phyloP scores from a whole-genome alignment of 2,797 vertebrate species.

The Enteromius paludinosus region DNA sequence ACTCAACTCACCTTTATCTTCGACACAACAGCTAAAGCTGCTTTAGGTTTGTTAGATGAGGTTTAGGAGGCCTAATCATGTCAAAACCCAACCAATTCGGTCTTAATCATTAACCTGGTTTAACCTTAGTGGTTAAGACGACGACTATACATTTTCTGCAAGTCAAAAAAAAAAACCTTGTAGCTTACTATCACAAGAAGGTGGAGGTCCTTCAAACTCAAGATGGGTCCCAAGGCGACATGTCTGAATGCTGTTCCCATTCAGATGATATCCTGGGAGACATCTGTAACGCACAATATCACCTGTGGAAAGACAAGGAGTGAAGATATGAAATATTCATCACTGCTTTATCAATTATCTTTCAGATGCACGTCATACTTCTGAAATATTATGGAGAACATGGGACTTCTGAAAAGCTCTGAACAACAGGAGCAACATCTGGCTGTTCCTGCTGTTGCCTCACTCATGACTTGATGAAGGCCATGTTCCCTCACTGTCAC shows the following conservation, averaged over 20 bases:
- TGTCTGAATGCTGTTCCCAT: constrained; percentile 90
- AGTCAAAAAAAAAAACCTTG: background rate
- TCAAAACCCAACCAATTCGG: background rate
- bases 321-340: constrained; percentile 26
- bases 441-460: constrained; percentile 33
- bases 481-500: constrained; percentile 40
- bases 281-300: constrained; percentile 94
- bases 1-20: background rate
- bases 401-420: constrained; percentile 28
- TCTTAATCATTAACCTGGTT: background rate
- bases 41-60: constrained; percentile 2
- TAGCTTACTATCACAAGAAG: constrained; percentile 92
- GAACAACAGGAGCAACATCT: constrained; percentile 37
- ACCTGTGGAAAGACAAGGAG: constrained; percentile 74
- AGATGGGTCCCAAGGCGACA: constrained; percentile 90
- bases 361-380: constrained; percentile 36
- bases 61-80: background rate
- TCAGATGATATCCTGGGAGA: constrained; percentile 91
- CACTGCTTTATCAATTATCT: constrained; percentile 40
- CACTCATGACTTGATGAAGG: constrained; percentile 48
- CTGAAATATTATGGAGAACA: constrained; percentile 45
- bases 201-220: constrained; percentile 93
- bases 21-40: background rate
- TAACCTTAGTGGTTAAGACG: background rate
- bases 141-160: background rate